These are phyloP conservation scores for Uropsilus gracilis DNA, from an alignment of 2,113 vertebrate genomes.

Conservation along the genomic window DNA sequence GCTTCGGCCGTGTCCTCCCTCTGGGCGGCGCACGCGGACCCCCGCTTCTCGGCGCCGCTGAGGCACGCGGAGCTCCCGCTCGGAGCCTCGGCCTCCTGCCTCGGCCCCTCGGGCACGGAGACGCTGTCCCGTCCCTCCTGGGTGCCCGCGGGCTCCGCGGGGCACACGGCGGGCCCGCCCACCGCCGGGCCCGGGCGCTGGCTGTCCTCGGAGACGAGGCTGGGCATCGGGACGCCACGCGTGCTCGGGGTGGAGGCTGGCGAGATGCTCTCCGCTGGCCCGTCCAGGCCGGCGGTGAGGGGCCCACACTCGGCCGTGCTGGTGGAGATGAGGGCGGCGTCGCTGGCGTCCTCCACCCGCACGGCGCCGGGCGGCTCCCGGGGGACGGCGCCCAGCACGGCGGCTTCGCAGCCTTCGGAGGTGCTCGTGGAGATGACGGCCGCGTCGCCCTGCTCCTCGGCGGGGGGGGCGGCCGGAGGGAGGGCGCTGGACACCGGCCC, in stretches of 20 bases:
- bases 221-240: constrained; percentile 66
- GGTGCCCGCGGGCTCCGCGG: constrained; percentile 52
- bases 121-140: constrained; percentile 58
- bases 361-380: constrained; percentile 51
- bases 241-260: background rate
- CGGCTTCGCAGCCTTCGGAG: constrained; percentile 82
- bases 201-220: constrained; percentile 47
- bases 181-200: constrained; percentile 17
- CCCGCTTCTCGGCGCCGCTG: background rate
- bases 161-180: constrained; percentile 31
- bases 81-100: constrained; percentile 36
- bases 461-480: constrained; percentile 56
- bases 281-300: constrained; percentile 34
- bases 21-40: background rate
- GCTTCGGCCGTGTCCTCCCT: background rate
- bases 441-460: constrained; percentile 74
- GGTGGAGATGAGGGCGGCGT: constrained; percentile 74
- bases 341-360: constrained; percentile 62
- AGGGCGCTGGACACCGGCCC: constrained; percentile 80
- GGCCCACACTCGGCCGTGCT: constrained; percentile 78
- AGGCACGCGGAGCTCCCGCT: background rate
- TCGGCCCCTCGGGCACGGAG: constrained; percentile 48
- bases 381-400: constrained; percentile 71
- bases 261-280: constrained; percentile 37
- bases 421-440: constrained; percentile 84